Evolutionary conservation across 1,140 invertebrate species (phyloP).

Genomic region (Lasioglossum baleicum): DNA sequence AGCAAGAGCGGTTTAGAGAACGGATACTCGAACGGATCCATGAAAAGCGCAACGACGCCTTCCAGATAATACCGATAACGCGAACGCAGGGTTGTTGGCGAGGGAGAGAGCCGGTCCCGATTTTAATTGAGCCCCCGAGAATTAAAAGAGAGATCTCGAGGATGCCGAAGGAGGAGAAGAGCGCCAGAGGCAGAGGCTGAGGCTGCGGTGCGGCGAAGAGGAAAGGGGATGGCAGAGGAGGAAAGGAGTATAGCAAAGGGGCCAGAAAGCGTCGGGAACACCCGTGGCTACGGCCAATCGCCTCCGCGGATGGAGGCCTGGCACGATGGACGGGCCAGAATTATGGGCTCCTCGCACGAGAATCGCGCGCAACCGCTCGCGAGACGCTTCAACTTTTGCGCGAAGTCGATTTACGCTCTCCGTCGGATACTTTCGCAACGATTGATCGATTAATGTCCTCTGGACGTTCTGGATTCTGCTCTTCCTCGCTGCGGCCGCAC

Average conservation of each 20-base stretch:
- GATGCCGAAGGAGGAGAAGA: conserved; percentile 33
- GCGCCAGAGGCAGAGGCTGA: conserved; percentile 7
- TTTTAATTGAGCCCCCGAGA: conserved; percentile 74
- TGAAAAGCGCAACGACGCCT: conserved; percentile 71
- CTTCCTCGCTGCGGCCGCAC: not conserved
- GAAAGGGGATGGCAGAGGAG: conserved; percentile 24
- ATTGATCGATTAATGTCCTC: conserved; percentile 53
- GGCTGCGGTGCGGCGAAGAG: conserved; percentile 24
- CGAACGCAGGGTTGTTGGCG: conserved; percentile 13
- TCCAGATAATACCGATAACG: conserved; percentile 75
- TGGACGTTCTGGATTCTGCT: not conserved
- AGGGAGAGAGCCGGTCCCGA: conserved; percentile 69
- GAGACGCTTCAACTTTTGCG: conserved; percentile 51
- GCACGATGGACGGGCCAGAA: conserved; percentile 63
- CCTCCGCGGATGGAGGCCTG: conserved; percentile 57
- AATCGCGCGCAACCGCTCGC: conserved; percentile 56
- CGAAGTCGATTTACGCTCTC: conserved; percentile 53
- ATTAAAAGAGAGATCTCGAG: conserved; percentile 64
- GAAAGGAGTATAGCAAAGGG: conserved; percentile 28
- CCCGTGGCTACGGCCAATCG: conserved; percentile 67
- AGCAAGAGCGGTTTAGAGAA: conserved; percentile 55
- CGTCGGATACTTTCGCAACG: conserved; percentile 51
- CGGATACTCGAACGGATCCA: conserved; percentile 50
- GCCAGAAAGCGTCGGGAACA: conserved; percentile 60
- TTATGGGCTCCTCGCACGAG: conserved; percentile 66